phyloP scores from a whole-genome alignment of 92 coral and sea anemone genomes.

The Virgularia gustaviana region DNA sequence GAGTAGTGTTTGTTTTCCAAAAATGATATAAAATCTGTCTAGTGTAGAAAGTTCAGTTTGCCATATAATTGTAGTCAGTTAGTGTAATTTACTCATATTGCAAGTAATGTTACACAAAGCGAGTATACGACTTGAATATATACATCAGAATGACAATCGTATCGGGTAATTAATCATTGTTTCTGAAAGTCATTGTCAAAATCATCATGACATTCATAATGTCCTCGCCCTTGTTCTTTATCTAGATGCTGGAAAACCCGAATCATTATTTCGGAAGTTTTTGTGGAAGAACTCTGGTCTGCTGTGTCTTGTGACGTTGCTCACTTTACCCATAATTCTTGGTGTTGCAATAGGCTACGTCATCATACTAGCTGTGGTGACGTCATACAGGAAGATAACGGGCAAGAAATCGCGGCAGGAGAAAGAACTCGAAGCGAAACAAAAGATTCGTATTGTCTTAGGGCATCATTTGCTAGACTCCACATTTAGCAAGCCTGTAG shows the following conservation, averaged over 20 bases:
- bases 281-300: conserved; percentile 88
- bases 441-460: conserved; percentile 76
- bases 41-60: too few species aligned
- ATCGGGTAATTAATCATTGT: too few species aligned
- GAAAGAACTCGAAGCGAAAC: conserved; percentile 63
- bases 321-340: conserved; percentile 74
- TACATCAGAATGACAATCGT: too few species aligned
- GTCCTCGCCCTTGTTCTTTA: neutral
- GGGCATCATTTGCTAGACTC: conserved; percentile 85
- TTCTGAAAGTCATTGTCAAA: neutral
- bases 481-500: conserved; percentile 79
- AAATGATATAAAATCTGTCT: too few species aligned
- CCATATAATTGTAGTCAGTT: too few species aligned
- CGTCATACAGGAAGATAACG: conserved; percentile 68
- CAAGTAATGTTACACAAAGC: too few species aligned
- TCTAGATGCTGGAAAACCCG: conserved; percentile 14
- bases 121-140: too few species aligned
- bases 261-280: conserved; percentile 52
- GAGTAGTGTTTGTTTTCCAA: too few species aligned
- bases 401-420: conserved; percentile 55
- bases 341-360: conserved; percentile 91
- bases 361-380: conserved; percentile 65
- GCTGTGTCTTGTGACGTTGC: conserved; percentile 67
- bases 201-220: neutral
- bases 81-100: too few species aligned